Base-by-base conservation (phyloP, 1,140 invertebrate species). In the Penaeus chinensis region DNA sequence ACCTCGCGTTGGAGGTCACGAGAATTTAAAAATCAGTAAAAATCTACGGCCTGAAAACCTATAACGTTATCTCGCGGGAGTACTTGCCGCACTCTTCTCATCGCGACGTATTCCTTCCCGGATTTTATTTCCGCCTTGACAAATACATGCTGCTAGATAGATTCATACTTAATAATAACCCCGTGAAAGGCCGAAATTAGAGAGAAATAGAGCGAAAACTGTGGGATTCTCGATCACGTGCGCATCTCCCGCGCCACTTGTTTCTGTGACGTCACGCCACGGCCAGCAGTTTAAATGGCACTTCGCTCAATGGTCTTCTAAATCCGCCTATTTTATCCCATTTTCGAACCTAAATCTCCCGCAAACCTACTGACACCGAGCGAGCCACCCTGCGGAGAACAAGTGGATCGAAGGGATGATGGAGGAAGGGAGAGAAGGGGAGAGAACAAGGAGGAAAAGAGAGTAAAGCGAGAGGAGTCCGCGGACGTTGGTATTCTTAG, bases 241-340 rank as follows among this genome's bases (percentile, higher is more conserved):
- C 42, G 77, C 78, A 62, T 87, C 80, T 47, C 16, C 0, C 16
- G 27, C 79, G 54, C 66, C 76, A 69, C 76, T 87, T 62, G 61
- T 74, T 71, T 27, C 22, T 22, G 61, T 87, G 85, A 87, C 85
- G 85, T 87, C 85, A 87, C 69, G 24, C 42, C 18, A 76, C 54
- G 54, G 54, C 42, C 79, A 62, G 77, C 79, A 82, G 85, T 87
- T 87, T 87, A 87, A 87, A 87, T 87, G 85, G 85, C 85, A 87
- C 79, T 54, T 71, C 37, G 66, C 32, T 32, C 60, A 62, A 77
- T 82, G 63, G 32, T 77, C 24, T 20, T 63, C 16, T 87, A 65
- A 82, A 74, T 47, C 16, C 65, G 0, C 4, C 5, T 61, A 82
- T 87, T 81, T 27, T 20, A 10, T 5, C 27, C 27, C 47, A 76